phyloP scores from a whole-genome alignment of 2,113 vertebrate genomes.

The Rhea americana region DNA sequence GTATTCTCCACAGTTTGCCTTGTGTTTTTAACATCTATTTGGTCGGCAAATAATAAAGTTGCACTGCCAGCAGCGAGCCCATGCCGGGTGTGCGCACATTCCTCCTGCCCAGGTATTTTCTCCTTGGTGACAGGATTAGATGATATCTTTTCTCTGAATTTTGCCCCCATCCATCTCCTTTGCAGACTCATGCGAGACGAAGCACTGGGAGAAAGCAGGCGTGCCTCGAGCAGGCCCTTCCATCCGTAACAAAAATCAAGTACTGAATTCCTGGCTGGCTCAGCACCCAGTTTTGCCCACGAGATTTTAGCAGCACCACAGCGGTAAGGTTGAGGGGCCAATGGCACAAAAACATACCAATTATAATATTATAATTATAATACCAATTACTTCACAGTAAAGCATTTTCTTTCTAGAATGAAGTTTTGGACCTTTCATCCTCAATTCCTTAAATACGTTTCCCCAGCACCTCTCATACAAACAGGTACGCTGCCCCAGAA shows the following conservation, averaged over 20 bases:
- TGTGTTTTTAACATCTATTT: not conserved
- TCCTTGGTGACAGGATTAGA: not conserved
- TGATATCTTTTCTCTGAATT: not conserved
- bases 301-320: not conserved
- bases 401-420: not conserved
- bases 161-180: not conserved
- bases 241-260: not conserved
- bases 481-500: not conserved
- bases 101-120: not conserved
- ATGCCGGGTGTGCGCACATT: not conserved
- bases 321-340: not conserved
- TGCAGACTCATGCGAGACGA: not conserved
- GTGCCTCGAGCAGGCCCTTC: not conserved
- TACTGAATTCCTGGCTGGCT: not conserved
- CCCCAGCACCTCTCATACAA: not conserved
- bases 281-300: not conserved
- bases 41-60: not conserved
- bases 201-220: not conserved
- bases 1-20: not conserved
- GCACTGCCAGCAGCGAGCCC: not conserved
- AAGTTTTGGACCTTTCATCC: not conserved
- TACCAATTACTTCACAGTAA: not conserved
- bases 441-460: not conserved
- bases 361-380: too few species aligned
- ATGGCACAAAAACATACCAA: accelerated